Conservation (phyloP, 2,797 vertebrate genomes). For the Hyperoplus immaculatus region DNA sequence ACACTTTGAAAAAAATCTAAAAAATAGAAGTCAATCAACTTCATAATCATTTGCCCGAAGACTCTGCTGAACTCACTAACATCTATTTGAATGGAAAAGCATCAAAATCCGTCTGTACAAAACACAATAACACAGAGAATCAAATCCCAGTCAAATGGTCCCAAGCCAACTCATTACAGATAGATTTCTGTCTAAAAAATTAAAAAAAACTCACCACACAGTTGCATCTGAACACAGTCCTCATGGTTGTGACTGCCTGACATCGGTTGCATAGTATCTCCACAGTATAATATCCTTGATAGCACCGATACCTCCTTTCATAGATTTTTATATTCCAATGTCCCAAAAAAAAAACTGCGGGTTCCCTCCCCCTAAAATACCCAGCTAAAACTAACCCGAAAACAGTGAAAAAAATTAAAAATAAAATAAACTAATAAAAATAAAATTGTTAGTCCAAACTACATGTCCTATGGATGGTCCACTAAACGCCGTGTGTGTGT, state of each 20-base stretch:
- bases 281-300: background rate
- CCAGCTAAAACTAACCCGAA: background rate
- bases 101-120: background rate
- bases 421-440: conserved; percentile 7
- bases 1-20: background rate
- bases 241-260: conserved; percentile 70
- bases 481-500: conserved; percentile 38
- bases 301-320: background rate
- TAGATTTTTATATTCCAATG: conserved; percentile 24
- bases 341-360: background rate
- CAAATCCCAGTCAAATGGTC: background rate
- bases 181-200: background rate
- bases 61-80: background rate
- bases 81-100: background rate
- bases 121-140: background rate
- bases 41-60: background rate
- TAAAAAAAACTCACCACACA: conserved; percentile 70
- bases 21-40: too few species aligned
- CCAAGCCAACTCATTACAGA: background rate
- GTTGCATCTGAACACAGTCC: conserved; percentile 71
- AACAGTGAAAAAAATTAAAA: conserved; percentile 22
- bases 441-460: conserved; percentile 12
- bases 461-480: conserved; percentile 49
- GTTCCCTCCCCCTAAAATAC: background rate
- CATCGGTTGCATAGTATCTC: conserved; percentile 71